Evolutionary conservation across 2,888 invertebrate species (phyloP), one percentile per base, ranked within the genome.

Genomic region (Drosophila austrosaltans): DNA sequence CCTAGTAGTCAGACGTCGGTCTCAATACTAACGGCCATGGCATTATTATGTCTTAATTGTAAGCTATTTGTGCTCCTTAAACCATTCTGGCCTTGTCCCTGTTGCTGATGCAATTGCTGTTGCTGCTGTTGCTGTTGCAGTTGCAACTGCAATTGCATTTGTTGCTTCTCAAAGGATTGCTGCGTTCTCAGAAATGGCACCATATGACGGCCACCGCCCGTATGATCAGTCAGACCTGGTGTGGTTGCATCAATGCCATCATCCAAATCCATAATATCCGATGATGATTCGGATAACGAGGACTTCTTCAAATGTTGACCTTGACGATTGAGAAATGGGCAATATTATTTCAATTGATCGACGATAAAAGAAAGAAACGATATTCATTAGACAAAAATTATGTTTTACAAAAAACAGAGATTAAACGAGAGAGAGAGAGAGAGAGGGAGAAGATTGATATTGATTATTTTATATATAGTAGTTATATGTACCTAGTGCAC

Each of bases 1-100:
- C 97, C 96, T 95, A 94, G 95, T 96, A 96, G 97, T 97, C 97
- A 97, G 95, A 97, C 97, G 94, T 98, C 97, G 94, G 97, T 98
- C 94, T 98, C 97, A 93, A 96, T 96, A 93, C 97, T 96, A 93
- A 96, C 96, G 92, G 96, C 95, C 93, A 96, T 96, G 92, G 96
- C 95, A 93, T 95, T 96, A 93, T 96, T 96, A 93, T 96, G 96
- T 93, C 95, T 90, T 82, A 91, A 80, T 79, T 89, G 90, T 82
- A 91, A 81, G 81, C 85, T 91, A 74, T 90, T 91, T 75, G 90
- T 83, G 79, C 81, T 85, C 62, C 89, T 78, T 5, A 87, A 66
- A 61, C 87, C 88, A 39, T 89, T 89, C 61, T 87, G 89, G 67
- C 82, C 82, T 62, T 78, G 78, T 66, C 77, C 86, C 77, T 80